These are phyloP conservation scores for Acrocephalus scirpaceus DNA, from an alignment of 2,797 vertebrate species.

Conservation along the genomic window DNA sequence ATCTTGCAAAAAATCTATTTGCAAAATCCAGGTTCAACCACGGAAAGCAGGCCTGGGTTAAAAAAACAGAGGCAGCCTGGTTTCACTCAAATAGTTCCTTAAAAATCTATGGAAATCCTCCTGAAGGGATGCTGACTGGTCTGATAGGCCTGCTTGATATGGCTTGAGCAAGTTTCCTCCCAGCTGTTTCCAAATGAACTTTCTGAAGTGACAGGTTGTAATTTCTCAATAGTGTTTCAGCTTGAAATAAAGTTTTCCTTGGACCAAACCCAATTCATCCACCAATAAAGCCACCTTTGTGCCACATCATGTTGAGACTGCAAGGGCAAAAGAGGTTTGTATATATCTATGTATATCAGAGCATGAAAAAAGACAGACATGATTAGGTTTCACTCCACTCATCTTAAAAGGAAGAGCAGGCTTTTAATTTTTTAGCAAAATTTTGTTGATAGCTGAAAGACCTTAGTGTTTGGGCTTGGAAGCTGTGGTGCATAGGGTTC, in stretches of 20 bases:
- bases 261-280: neutral
- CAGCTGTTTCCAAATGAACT: neutral
- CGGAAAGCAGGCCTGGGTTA: neutral
- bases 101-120: neutral
- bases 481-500: fast-evolving
- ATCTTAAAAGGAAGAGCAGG: neutral
- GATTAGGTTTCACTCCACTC: neutral
- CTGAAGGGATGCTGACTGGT: neutral
- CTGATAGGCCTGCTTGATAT: neutral
- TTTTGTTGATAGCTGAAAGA: neutral
- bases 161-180: neutral
- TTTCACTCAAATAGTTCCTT: neutral
- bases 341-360: neutral
- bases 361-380: neutral
- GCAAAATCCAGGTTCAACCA: neutral
- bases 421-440: neutral
- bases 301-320: neutral
- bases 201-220: neutral
- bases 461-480: neutral
- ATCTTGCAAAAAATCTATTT: neutral
- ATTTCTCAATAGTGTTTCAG: neutral
- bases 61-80: neutral
- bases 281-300: neutral
- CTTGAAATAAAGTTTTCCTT: neutral
- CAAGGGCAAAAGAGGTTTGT: neutral